Conservation (phyloP, 2,888 invertebrate genomes). For the Xanthia icteritia region DNA sequence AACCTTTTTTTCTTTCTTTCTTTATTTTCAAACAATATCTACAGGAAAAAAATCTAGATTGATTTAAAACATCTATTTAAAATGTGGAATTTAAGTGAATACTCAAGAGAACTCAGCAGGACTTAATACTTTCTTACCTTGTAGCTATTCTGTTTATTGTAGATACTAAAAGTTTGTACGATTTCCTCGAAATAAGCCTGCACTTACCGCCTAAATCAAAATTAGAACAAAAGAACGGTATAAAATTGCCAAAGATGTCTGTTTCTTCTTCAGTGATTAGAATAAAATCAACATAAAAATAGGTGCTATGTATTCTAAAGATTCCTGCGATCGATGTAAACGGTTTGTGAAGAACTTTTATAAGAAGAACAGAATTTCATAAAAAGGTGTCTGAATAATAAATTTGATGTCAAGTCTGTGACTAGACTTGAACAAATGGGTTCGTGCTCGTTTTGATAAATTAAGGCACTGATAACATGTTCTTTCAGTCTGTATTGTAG, state of each 20-base stretch:
- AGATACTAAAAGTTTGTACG: slow-evolving; percentile 14
- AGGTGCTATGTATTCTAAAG: slow-evolving; percentile 35
- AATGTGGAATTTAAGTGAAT: background rate
- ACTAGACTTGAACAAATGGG: slow-evolving; percentile 1
- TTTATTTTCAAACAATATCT: no score
- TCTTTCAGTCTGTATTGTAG: background rate
- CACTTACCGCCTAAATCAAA: slow-evolving; percentile 26
- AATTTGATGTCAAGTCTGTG: slow-evolving; percentile 14
- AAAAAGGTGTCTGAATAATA: slow-evolving; percentile 10
- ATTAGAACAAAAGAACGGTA: slow-evolving; percentile 37
- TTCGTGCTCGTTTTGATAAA: slow-evolving; percentile 23
- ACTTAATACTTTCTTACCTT: background rate
- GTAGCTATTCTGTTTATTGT: slow-evolving; percentile 4
- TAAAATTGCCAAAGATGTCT: slow-evolving; percentile 30
- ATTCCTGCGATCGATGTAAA: slow-evolving; percentile 4
- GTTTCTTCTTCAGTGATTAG: slow-evolving; percentile 2
- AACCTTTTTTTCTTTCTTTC: no score
- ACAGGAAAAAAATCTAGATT: background rate
- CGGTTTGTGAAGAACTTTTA: background rate
- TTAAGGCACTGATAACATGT: slow-evolving; percentile 8
- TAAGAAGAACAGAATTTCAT: slow-evolving; percentile 10
- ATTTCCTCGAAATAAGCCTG: background rate
- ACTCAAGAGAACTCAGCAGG: background rate
- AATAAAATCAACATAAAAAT: slow-evolving; percentile 33
- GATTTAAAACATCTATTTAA: background rate